phyloP scores from a whole-genome alignment of 2,888 invertebrate species.

The Allophyes oxyacanthae region DNA sequence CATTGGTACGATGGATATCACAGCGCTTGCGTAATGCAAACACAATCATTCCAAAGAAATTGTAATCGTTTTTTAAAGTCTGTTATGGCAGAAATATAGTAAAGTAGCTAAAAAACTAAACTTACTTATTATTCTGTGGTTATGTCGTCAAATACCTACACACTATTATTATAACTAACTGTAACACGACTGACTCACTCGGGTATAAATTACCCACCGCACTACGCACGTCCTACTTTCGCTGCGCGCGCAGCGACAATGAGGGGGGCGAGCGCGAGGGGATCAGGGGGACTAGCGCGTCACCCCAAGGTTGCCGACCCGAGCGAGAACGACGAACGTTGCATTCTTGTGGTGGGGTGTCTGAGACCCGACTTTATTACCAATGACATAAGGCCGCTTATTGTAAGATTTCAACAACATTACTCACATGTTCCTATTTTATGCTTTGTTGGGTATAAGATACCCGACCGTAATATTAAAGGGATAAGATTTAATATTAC shows the following conservation, averaged over 20 bases:
- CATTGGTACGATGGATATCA: too few relatives aligned
- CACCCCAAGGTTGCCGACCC: constrained; percentile 24
- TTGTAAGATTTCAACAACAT: not conserved
- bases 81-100: not conserved
- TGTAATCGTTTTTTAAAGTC: not conserved
- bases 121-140: not conserved
- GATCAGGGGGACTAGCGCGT: constrained; percentile 16
- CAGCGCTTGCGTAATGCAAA: constrained; percentile 7
- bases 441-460: constrained; percentile 8
- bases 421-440: not conserved
- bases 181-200: not conserved
- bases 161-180: not conserved
- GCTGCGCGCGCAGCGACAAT: constrained; percentile 34
- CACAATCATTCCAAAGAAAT: not conserved
- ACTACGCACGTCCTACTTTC: constrained; percentile 26
- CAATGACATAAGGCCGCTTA: not conserved
- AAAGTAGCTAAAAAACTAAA: not conserved
- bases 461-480: constrained; percentile 15
- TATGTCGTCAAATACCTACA: not conserved
- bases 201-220: constrained; percentile 28
- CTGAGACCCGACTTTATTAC: constrained; percentile 13
- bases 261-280: constrained; percentile 13
- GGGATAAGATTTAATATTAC: constrained; percentile 4
- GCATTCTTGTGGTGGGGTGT: constrained; percentile 13
- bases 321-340: constrained; percentile 5